Conservation (phyloP, 1,140 invertebrate species). For the Drosophila sp. region DNA sequence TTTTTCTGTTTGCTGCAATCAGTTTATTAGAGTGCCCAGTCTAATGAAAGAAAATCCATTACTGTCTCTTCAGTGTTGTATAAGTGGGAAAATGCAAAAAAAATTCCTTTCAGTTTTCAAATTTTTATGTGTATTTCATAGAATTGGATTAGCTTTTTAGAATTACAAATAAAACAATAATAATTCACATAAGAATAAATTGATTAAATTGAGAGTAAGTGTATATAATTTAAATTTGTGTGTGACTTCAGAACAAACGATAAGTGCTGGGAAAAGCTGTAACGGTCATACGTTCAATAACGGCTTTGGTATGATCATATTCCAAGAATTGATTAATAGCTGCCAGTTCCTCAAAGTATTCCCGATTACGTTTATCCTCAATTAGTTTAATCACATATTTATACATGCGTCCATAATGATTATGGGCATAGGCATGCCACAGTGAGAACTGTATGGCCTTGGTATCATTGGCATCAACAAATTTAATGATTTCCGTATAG, state of each 20-base stretch:
- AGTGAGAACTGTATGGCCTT: slow-evolving; percentile 91
- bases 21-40: slow-evolving; percentile 12
- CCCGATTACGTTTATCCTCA: slow-evolving; percentile 90
- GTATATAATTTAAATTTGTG: slow-evolving; percentile 34
- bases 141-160: slow-evolving; percentile 21
- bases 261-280: slow-evolving; percentile 69
- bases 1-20: slow-evolving; percentile 51
- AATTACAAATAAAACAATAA: slow-evolving; percentile 55
- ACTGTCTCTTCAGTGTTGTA: slow-evolving; percentile 20
- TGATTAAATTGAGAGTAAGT: slow-evolving; percentile 37
- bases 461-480: slow-evolving; percentile 89
- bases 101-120: too few species aligned
- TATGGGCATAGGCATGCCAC: slow-evolving; percentile 90
- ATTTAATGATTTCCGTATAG: slow-evolving; percentile 90
- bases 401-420: slow-evolving; percentile 91
- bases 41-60: not conserved
- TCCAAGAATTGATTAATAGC: slow-evolving; percentile 87
- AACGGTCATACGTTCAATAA: slow-evolving; percentile 76
- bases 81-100: slow-evolving; percentile 3
- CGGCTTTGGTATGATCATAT: slow-evolving; percentile 88
- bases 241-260: slow-evolving; percentile 72
- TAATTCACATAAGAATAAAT: slow-evolving; percentile 9
- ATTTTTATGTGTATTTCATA: slow-evolving; percentile 8
- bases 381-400: slow-evolving; percentile 90
- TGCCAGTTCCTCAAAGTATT: slow-evolving; percentile 89